phyloP scores from a whole-genome alignment of 1,140 invertebrate genomes.

The Lasioglossum albipes region DNA sequence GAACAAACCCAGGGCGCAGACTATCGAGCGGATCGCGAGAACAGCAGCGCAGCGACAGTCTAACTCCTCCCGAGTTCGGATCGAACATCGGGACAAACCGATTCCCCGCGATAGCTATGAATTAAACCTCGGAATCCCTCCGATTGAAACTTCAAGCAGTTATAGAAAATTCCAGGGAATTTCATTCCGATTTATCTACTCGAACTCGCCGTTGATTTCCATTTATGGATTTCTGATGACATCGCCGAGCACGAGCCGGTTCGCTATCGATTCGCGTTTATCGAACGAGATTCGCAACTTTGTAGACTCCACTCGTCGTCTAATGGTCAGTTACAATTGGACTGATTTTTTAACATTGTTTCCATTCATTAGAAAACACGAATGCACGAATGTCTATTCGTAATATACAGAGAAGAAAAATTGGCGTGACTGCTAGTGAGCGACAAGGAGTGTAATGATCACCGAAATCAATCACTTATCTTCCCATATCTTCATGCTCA shows the following conservation, averaged over 20 bases:
- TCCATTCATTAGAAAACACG: too few species aligned
- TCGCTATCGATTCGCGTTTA: too few species aligned
- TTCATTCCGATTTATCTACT: not conserved
- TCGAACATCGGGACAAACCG: not conserved
- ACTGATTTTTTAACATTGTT: too few species aligned
- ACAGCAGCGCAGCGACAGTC: too few species aligned
- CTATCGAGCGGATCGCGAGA: not conserved
- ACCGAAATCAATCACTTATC: too few species aligned
- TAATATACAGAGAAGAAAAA: too few species aligned
- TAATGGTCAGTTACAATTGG: not conserved
- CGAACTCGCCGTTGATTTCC: not conserved
- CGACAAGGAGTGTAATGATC: too few species aligned
- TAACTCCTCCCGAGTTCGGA: too few species aligned
- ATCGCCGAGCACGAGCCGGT: not conserved
- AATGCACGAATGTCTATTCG: too few species aligned
- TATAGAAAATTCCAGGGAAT: conserved; percentile 12
- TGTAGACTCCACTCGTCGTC: not conserved
- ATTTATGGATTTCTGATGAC: conserved; percentile 20
- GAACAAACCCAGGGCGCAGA: too few species aligned
- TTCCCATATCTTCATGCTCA: too few species aligned
- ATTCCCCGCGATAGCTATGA: not conserved
- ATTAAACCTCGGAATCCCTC: not conserved
- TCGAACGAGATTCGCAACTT: not conserved
- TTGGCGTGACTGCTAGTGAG: too few species aligned
- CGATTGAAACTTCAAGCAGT: conserved; percentile 7